phyloP scores from a whole-genome alignment of 2,888 invertebrate species.

The Erpobdella octoculata region DNA sequence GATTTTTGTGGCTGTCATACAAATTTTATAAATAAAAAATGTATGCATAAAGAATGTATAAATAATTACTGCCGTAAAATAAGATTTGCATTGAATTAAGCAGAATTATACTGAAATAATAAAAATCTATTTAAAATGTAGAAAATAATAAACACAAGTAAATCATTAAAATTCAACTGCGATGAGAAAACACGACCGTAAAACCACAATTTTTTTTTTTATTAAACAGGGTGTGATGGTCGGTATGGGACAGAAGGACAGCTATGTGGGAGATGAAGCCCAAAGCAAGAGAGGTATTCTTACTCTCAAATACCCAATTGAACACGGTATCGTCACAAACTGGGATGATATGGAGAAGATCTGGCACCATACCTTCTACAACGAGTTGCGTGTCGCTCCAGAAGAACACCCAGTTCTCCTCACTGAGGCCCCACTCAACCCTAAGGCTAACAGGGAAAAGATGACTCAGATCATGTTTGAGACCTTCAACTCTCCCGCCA shows the following conservation, averaged over 20 bases:
- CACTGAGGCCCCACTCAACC: constrained; percentile 81
- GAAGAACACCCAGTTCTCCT: constrained; percentile 77
- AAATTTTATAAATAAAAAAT: too few relatives aligned
- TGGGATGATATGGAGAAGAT: constrained; percentile 74
- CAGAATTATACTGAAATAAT: too few relatives aligned
- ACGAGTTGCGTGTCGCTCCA: constrained; percentile 52
- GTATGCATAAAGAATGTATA: too few relatives aligned
- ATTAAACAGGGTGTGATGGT: constrained; percentile 35
- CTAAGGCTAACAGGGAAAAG: constrained; percentile 14
- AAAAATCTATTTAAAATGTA: background rate
- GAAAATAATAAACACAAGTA: background rate
- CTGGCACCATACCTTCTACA: constrained; percentile 72
- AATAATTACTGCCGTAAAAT: too few relatives aligned
- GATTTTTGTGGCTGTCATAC: too few relatives aligned
- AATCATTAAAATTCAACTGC: background rate
- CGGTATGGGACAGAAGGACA: constrained; percentile 43
- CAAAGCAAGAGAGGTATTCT: constrained; percentile 47
- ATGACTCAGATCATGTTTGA: constrained; percentile 41
- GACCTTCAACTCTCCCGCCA: constrained; percentile 67
- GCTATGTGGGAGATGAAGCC: constrained; percentile 47
- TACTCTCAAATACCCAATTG: constrained; percentile 46
- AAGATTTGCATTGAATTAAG: too few relatives aligned
- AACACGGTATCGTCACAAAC: constrained; percentile 47
- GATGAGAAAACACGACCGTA: background rate
- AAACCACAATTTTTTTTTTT: background rate